Percentiles rank a stretch among this genome's conserved stretches.
Conservation (phyloP, 1,140 invertebrate genomes). For the Mizuhopecten yessoensis region DNA sequence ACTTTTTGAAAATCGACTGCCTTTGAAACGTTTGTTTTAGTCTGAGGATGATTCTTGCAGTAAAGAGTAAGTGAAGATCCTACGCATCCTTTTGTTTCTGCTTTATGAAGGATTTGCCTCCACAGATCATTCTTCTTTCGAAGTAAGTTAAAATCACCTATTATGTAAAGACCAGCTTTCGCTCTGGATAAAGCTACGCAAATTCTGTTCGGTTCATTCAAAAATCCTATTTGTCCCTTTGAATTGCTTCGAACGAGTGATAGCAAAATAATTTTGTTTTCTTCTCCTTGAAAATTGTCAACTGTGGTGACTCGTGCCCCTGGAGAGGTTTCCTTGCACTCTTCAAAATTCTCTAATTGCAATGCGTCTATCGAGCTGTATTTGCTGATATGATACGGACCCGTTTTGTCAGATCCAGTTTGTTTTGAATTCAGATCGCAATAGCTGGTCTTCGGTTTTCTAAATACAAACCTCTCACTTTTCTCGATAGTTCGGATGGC, state of each 20-base stretch:
- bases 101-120: slow-evolving; percentile 75
- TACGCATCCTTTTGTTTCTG: slow-evolving; percentile 43
- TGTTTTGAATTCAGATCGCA: no score
- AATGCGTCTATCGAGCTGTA: no score
- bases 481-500: slow-evolving; percentile 52
- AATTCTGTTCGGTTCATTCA: slow-evolving; percentile 89
- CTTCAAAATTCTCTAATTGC: no score
- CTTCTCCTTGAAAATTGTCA: slow-evolving; percentile 88
- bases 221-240: slow-evolving; percentile 89
- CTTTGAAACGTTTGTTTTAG: slow-evolving; percentile 57
- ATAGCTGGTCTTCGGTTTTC: no score
- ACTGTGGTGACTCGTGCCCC: slow-evolving; percentile 65
- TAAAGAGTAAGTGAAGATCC: slow-evolving; percentile 53
- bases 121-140: slow-evolving; percentile 74
- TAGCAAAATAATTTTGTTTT: slow-evolving; percentile 91
- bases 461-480: no score
- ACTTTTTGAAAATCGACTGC: slow-evolving; percentile 74
- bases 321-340: no score
- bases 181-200: slow-evolving; percentile 93
- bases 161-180: slow-evolving; percentile 87
- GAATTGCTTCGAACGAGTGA: slow-evolving; percentile 91
- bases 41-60: slow-evolving; percentile 69
- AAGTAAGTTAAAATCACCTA: slow-evolving; percentile 88
- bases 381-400: no score
- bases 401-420: no score